Conservation (phyloP, 2,888 invertebrate genomes). For the Malthinus flaveolus region DNA sequence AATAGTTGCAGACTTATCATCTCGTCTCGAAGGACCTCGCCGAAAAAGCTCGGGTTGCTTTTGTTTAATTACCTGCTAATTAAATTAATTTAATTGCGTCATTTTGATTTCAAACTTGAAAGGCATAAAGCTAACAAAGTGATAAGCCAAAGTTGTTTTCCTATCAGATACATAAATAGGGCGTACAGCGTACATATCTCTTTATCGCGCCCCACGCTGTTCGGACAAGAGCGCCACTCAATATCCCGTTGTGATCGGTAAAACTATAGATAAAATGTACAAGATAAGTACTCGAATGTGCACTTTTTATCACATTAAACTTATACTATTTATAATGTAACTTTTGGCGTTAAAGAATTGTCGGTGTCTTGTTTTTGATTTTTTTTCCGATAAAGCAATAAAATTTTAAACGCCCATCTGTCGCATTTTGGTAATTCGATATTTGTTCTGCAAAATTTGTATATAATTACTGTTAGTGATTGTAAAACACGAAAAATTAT, state of each 20-base stretch:
- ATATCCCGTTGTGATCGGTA: constrained; percentile 37
- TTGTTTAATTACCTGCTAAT: no score
- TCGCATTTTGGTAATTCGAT: constrained; percentile 4
- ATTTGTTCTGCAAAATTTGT: constrained; percentile 17
- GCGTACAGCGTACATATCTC: constrained; percentile 18
- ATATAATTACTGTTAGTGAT: constrained; percentile 12
- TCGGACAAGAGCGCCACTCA: constrained; percentile 41
- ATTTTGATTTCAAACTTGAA: no score
- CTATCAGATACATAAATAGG: constrained; percentile 21
- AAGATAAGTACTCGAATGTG: constrained; percentile 33
- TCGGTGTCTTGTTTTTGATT: no score
- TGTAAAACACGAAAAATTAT: constrained; percentile 16
- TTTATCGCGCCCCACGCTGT: constrained; percentile 23
- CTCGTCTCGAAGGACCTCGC: no score
- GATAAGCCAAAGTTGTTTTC: no score
- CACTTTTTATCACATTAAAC: constrained; percentile 12
- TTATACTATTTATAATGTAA: no score
- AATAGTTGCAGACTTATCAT: no score
- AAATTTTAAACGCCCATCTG: not conserved
- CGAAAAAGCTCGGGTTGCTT: no score
- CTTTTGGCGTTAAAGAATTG: no score
- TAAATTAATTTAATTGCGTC: no score
- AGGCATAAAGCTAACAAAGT: not conserved
- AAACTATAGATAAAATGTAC: constrained; percentile 33
- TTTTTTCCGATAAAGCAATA: no score